A percentile compares a stretch with the other conserved stretches of the same genome.
Conservation (phyloP, 2,797 vertebrate species). For the Smutsia temminckii region DNA sequence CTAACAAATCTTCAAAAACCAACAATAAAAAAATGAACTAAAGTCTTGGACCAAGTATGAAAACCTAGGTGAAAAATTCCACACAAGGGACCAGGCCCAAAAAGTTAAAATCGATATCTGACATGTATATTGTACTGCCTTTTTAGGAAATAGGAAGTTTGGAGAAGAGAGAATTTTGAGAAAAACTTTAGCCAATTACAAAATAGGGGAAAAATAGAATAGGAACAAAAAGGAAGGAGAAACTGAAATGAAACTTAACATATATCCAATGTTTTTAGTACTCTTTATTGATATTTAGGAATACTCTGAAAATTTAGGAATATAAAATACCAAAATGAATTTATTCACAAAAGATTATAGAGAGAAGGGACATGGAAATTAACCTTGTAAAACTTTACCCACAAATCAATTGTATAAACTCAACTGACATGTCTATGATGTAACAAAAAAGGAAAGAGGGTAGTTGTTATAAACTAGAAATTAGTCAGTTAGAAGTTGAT, state of each 20-base stretch:
- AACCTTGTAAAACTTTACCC: neutral
- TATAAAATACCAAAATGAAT: constrained; percentile 11
- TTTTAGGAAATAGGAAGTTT: neutral
- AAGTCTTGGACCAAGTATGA: neutral
- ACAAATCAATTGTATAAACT: neutral
- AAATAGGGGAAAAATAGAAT: neutral
- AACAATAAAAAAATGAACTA: neutral
- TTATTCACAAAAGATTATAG: neutral
- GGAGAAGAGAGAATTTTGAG: neutral
- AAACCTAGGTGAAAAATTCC: neutral
- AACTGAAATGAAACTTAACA: neutral
- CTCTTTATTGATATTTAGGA: neutral
- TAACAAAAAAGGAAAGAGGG: neutral
- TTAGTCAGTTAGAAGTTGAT: neutral
- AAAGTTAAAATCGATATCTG: neutral
- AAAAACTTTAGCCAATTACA: neutral
- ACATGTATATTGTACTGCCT: neutral
- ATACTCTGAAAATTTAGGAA: neutral
- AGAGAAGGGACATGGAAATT: neutral
- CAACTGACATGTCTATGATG: neutral
- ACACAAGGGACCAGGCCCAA: neutral
- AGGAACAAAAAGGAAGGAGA: constrained; percentile 2
- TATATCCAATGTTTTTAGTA: neutral
- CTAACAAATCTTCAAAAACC: neutral
- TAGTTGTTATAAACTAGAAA: neutral